Evolutionary conservation across 2,113 vertebrate genomes (phyloP).

Genomic region (Azemiops feae): DNA sequence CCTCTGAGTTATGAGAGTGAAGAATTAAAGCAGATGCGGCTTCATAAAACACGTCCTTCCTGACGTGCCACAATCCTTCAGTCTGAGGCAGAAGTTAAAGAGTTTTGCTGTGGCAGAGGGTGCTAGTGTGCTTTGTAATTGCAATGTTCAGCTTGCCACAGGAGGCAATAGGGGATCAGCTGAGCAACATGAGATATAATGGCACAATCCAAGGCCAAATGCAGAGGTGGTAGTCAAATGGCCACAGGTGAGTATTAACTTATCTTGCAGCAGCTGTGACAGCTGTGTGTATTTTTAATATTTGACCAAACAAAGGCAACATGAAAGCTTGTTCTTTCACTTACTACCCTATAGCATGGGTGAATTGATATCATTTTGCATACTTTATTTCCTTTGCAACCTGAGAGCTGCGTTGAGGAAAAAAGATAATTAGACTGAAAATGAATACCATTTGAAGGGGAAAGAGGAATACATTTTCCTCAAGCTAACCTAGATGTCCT

Average conservation of each 20-base stretch:
- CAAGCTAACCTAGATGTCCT: conserved; percentile 39
- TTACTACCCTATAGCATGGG: conserved; percentile 34
- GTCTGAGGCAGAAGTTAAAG: neutral
- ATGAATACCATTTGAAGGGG: conserved; percentile 31
- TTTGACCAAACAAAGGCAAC: conserved; percentile 28
- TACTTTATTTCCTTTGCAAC: conserved; percentile 36
- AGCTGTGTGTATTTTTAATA: conserved; percentile 18
- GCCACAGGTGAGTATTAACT: neutral
- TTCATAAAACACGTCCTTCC: neutral
- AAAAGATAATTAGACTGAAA: conserved; percentile 50
- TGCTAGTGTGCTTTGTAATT: neutral
- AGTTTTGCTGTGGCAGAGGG: neutral
- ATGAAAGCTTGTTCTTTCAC: conserved; percentile 36
- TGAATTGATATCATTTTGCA: conserved; percentile 23
- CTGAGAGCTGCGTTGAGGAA: conserved; percentile 50
- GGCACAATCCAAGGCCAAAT: neutral
- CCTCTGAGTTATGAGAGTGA: neutral
- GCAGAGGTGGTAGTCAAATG: neutral
- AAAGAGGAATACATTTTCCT: conserved; percentile 28
- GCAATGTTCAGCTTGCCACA: neutral
- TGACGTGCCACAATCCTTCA: neutral
- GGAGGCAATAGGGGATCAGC: neutral
- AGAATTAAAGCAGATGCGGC: neutral
- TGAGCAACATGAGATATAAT: neutral
- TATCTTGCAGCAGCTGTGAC: neutral